These are phyloP conservation scores for Grapholita molesta DNA, from an alignment of 1,140 invertebrate species.

Conservation along the genomic window DNA sequence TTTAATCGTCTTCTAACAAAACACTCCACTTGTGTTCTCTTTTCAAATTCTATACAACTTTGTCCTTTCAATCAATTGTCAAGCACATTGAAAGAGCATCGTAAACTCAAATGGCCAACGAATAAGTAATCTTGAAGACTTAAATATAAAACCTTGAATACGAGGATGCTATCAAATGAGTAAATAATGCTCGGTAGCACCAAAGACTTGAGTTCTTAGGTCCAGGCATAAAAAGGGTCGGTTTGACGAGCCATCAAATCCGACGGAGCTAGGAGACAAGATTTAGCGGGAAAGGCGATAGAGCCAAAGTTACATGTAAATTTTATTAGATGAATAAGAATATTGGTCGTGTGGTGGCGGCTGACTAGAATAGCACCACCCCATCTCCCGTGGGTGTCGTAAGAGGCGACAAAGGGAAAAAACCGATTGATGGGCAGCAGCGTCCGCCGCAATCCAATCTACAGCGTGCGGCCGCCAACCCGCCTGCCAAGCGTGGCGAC, in stretches of 20 bases:
- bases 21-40: not conserved
- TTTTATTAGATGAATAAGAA: no score
- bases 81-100: not conserved
- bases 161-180: slow-evolving; percentile 5
- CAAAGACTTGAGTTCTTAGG: slow-evolving; percentile 7
- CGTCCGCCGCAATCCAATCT: no score
- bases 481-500: no score
- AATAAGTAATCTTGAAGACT: slow-evolving; percentile 2
- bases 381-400: no score
- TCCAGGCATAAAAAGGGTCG: slow-evolving; percentile 7
- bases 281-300: not conserved
- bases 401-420: no score
- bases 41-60: not conserved
- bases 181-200: not conserved
- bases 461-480: no score
- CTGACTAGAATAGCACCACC: no score
- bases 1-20: not conserved
- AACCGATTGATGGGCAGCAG: no score
- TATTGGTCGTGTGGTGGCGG: no score
- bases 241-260: slow-evolving; percentile 11
- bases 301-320: no score
- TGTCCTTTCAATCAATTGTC: not conserved
- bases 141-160: slow-evolving; percentile 1
- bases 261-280: not conserved
- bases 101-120: not conserved